Base-by-base conservation (phyloP, 2,888 invertebrate species). In the Harpalus rufipes region DNA sequence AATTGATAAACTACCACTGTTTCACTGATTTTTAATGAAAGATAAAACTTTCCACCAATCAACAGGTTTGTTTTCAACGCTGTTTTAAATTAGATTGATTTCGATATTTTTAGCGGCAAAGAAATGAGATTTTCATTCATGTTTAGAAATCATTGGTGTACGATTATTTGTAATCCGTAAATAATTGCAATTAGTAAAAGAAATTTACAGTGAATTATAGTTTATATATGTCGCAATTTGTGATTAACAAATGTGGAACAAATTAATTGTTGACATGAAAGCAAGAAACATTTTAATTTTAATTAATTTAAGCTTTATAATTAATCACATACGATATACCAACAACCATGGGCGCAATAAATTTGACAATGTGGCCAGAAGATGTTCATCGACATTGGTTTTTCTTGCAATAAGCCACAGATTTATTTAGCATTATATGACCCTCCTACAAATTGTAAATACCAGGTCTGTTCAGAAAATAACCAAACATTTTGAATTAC, bases 21-120 rank as follows among this genome's bases (percentile, higher is more conserved):
- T 39, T 68, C 14, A 14, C 68, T 68, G 68, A 68, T 68, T 68
- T n/a, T 32, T 12, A 68, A 32, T 32, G 68, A 68, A 32, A 68
- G 68, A 68, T 68, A 68, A 32, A 68, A 68, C 32, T 68, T 68
- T 68, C 39, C 12, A 68, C 14, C 68, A n/a, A 39, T 68, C 68
- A 68, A 68, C 68, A 68, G 25, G 63, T 68, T 39, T 32, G 68
- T 68, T 32, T 63, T 32, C 44, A 51, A 12, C 12, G 8, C 44
- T 12, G 44, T 51, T 51, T 51, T 51, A 51, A 51, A 51, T 51
- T 4, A 51, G 44, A 12, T 51, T 51, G 32, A 51, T 51, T 51
- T 51, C 10, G 8, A 51, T 51, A 51, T 51, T 51, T 51, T 51
- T 51, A 51, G 44, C 44, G 0, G 10, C 44, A 51, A 51, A 51